phyloP scores from a whole-genome alignment of 2,888 invertebrate genomes.

The Tipula unca region DNA sequence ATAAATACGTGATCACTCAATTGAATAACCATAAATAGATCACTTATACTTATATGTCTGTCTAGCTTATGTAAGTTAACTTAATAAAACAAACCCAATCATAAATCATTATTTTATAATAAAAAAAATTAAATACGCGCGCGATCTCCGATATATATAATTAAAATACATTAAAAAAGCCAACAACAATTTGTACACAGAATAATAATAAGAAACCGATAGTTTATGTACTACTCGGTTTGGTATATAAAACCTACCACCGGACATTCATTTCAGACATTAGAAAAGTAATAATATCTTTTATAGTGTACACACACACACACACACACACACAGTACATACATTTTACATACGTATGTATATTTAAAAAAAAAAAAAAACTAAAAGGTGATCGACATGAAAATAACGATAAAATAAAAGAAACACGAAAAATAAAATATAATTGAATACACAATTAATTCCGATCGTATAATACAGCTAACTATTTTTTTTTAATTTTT shows the following conservation, averaged over 20 bases:
- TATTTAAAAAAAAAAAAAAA: background rate
- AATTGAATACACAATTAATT: background rate
- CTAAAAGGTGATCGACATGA: conserved; percentile 14
- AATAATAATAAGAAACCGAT: background rate
- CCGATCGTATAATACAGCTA: background rate
- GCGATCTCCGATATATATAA: conserved; percentile 1
- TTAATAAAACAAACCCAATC: background rate
- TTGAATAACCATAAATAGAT: conserved; percentile 8
- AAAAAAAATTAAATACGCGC: background rate
- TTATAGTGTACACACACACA: background rate
- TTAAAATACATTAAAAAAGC: background rate
- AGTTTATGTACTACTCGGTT: background rate
- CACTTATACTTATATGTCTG: background rate
- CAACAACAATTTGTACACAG: background rate
- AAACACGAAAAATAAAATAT: background rate
- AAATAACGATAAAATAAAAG: conserved; percentile 3
- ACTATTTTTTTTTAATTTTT: no score
- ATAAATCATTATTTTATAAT: background rate
- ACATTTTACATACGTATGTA: no score
- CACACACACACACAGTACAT: no score
- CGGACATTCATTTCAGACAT: background rate
- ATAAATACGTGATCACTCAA: background rate
- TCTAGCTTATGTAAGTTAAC: background rate
- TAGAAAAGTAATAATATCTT: background rate
- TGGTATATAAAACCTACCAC: background rate